A percentile compares a stretch with the other conserved stretches of the same genome.
phyloP scores from a whole-genome alignment of 2,113 vertebrate species.

The Noturus placidus region DNA sequence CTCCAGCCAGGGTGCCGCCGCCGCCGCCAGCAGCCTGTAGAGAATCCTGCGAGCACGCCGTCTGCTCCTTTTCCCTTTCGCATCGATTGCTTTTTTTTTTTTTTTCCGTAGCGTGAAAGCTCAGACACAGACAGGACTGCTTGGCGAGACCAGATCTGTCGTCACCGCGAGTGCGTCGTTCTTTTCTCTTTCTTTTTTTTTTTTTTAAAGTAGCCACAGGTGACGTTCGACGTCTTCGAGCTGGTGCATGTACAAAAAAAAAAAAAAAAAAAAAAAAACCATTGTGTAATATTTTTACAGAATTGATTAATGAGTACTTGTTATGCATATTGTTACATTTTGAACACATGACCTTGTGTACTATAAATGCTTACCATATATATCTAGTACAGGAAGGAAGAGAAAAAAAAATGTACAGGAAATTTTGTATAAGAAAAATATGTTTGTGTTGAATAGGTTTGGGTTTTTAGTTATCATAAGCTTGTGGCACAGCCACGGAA shows the following conservation, averaged over 20 bases:
- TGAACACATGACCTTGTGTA: constrained; percentile 63
- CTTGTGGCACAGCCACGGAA: constrained; percentile 56
- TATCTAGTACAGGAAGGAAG: constrained; percentile 54
- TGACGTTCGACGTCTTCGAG: constrained; percentile 55
- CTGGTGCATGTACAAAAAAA: constrained; percentile 55
- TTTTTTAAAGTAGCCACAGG: constrained; percentile 40
- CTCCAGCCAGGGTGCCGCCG: constrained; percentile 29
- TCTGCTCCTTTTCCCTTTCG: constrained; percentile 23
- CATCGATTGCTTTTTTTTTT: not conserved
- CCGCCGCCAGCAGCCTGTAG: constrained; percentile 34
- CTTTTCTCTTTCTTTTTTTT: not conserved
- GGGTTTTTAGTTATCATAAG: constrained; percentile 54
- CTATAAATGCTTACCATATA: constrained; percentile 57
- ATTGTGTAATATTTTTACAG: constrained; percentile 58
- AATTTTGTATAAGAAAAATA: constrained; percentile 56
- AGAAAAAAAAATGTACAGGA: constrained; percentile 54
- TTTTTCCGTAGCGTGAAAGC: constrained; percentile 7
- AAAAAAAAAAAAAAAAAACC: constrained; percentile 6
- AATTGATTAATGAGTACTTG: constrained; percentile 52
- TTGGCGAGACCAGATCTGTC: not conserved
- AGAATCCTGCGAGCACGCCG: constrained; percentile 44
- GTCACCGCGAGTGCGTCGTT: constrained; percentile 14
- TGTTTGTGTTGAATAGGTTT: constrained; percentile 56
- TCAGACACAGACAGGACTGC: constrained; percentile 26
- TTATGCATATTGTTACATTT: constrained; percentile 62